Conservation (phyloP, 2,888 invertebrate genomes). For the Lithophane socia region DNA sequence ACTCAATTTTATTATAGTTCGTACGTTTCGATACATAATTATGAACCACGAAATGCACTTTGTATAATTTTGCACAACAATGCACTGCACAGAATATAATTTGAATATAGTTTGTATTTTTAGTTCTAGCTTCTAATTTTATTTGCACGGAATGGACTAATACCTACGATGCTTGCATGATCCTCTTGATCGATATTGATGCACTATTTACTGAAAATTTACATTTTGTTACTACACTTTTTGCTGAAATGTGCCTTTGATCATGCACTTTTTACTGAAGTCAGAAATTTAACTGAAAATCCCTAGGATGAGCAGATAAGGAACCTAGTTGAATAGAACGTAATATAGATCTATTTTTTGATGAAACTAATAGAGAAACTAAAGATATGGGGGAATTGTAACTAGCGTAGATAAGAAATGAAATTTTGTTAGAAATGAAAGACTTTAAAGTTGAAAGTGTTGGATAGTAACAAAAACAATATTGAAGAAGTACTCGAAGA, state of each 20-base stretch:
- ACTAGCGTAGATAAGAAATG: background rate
- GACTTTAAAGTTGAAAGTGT: background rate
- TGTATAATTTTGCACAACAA: constrained; percentile 49
- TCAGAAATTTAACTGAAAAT: background rate
- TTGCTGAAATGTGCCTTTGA: background rate
- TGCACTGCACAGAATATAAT: constrained; percentile 48
- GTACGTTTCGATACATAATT: constrained; percentile 52
- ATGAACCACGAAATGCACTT: constrained; percentile 59
- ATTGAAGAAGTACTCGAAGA: background rate
- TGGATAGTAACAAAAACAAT: background rate
- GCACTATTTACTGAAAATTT: background rate
- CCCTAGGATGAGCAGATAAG: background rate
- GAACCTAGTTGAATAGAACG: too few species aligned
- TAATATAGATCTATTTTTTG: too few species aligned
- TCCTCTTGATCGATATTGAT: background rate
- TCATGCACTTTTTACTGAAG: background rate
- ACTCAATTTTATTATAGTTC: constrained; percentile 47
- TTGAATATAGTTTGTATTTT: constrained; percentile 9
- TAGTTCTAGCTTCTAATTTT: constrained; percentile 34
- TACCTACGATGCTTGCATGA: constrained; percentile 60
- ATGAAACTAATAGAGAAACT: background rate
- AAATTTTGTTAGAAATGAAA: background rate
- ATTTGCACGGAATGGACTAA: constrained; percentile 62
- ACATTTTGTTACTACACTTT: background rate
- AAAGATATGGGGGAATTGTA: background rate